phyloP scores from a whole-genome alignment of 2,888 invertebrate genomes.

The Acanthosepion esculentum region DNA sequence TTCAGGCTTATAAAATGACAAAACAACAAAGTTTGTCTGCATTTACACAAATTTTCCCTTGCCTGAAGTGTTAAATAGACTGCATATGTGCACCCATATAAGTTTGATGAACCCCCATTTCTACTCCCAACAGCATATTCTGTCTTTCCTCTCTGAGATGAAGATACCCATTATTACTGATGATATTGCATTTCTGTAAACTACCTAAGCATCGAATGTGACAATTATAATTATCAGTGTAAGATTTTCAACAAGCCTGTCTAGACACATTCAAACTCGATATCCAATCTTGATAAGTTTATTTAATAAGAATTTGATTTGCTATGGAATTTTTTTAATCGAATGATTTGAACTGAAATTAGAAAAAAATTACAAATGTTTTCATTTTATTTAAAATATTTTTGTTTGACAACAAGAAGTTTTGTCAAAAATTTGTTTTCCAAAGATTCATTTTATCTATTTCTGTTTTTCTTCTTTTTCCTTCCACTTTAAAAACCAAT shows the following conservation, averaged over 20 bases:
- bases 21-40: background rate
- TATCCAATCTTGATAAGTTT: background rate
- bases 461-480: background rate
- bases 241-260: background rate
- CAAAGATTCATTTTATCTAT: background rate
- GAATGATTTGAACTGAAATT: background rate
- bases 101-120: background rate
- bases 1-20: background rate
- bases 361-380: background rate
- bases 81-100: background rate
- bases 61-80: background rate
- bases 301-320: background rate
- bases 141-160: background rate
- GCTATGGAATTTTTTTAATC: background rate
- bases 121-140: background rate
- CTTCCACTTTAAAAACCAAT: background rate
- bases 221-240: background rate
- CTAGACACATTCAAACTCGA: background rate
- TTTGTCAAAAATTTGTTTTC: background rate
- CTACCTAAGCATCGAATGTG: background rate
- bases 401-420: background rate
- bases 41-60: background rate
- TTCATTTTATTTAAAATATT: background rate
- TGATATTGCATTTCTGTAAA: background rate
- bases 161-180: background rate